Conservation (phyloP, 1,140 invertebrate genomes). For the Drosophila pruinosa region DNA sequence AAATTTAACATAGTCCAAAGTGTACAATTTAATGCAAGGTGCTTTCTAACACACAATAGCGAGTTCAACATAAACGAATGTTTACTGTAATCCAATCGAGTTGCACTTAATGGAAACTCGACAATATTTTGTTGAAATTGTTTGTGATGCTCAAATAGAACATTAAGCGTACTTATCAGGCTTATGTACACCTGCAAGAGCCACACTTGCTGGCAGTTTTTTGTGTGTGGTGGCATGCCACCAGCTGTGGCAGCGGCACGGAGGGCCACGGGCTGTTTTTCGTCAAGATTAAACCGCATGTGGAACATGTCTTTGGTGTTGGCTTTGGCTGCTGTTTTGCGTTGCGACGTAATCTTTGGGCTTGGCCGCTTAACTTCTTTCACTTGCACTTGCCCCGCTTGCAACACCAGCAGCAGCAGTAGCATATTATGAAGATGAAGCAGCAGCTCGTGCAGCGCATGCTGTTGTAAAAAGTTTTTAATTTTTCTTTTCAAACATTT, state of each 20-base stretch:
- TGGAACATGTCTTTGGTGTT: slow-evolving; percentile 29
- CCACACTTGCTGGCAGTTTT: neutral
- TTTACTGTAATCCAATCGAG: neutral
- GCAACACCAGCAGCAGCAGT: slow-evolving; percentile 6
- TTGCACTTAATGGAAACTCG: neutral
- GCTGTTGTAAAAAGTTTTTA: slow-evolving; percentile 79
- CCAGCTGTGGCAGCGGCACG: neutral
- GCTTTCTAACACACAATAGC: neutral
- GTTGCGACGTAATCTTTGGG: slow-evolving; percentile 61
- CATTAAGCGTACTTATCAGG: neutral
- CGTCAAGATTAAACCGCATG: slow-evolving; percentile 39
- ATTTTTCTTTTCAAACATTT: slow-evolving; percentile 81
- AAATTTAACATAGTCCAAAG: no score
- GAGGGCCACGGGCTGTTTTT: slow-evolving; percentile 14
- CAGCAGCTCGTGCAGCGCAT: slow-evolving; percentile 48
- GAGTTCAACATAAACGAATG: neutral
- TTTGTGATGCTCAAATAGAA: neutral
- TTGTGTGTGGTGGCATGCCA: slow-evolving; percentile 9
- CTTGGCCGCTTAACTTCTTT: slow-evolving; percentile 70
- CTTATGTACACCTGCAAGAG: neutral
- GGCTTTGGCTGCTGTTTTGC: neutral
- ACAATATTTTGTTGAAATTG: neutral
- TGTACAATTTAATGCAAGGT: no score
- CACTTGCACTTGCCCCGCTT: slow-evolving; percentile 59
- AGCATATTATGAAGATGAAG: slow-evolving; percentile 7